phyloP scores from a whole-genome alignment of 2,113 vertebrate genomes.

The Seriola dumerili region DNA sequence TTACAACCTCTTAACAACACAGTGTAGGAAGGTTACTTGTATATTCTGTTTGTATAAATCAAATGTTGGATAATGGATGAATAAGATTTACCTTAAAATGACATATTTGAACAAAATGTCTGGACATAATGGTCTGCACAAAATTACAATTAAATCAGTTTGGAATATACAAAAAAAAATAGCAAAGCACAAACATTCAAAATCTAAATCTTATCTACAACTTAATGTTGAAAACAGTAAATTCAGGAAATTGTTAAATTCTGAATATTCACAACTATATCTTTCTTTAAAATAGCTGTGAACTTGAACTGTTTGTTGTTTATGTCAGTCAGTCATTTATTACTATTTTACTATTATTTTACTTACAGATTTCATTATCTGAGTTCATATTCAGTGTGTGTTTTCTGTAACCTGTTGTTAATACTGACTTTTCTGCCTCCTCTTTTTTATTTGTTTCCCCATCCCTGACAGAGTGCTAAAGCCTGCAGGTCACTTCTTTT shows the following conservation, averaged over 20 bases:
- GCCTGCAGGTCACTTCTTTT: constrained; percentile 4
- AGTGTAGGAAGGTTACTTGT: background rate
- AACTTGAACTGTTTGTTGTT: no score
- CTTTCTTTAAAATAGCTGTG: background rate
- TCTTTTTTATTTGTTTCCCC: constrained; percentile 27
- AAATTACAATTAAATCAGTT: background rate
- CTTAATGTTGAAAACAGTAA: background rate
- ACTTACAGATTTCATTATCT: background rate
- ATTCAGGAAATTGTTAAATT: background rate
- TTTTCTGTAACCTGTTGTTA: background rate
- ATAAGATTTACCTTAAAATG: background rate
- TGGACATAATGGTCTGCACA: background rate
- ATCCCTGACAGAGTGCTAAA: constrained; percentile 22
- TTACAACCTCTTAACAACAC: background rate
- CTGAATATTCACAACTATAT: background rate
- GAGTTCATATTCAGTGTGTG: background rate
- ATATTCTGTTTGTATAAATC: constrained; percentile 27
- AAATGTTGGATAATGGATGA: constrained; percentile 5
- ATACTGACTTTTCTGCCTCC: background rate
- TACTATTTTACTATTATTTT: background rate
- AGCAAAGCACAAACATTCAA: background rate
- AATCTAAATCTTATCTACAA: background rate
- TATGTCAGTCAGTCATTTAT: no score
- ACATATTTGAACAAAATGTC: no score
- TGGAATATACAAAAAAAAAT: background rate